Conservation (phyloP, 1,140 invertebrate species). For the Papilio polytes region DNA sequence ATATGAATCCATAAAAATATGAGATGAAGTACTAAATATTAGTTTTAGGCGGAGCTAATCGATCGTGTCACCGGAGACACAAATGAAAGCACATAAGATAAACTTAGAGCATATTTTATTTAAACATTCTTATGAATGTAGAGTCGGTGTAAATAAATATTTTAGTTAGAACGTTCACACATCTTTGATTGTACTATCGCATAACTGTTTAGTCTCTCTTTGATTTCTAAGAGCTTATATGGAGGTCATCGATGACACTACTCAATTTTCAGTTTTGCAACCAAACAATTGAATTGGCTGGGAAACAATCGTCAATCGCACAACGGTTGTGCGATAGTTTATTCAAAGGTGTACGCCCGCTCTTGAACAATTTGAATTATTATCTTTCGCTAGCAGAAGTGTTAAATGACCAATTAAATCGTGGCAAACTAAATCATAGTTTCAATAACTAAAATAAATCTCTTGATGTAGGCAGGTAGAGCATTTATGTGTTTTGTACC, state of each 20-base stretch:
- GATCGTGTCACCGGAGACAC: neutral
- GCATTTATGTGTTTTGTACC: neutral
- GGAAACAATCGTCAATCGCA: no score
- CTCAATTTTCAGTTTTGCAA: no score
- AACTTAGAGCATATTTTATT: neutral
- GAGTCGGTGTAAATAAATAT: neutral
- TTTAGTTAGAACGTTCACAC: neutral
- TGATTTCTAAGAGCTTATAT: no score
- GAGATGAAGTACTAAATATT: conserved; percentile 1
- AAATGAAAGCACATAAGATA: neutral
- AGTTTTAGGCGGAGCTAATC: neutral
- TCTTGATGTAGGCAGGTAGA: neutral
- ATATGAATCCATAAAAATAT: conserved; percentile 14
- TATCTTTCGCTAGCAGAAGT: neutral
- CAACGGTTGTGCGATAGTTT: no score
- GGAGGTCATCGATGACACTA: no score
- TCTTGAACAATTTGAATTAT: neutral
- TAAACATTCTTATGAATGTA: neutral
- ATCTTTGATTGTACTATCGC: no score
- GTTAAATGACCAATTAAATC: neutral
- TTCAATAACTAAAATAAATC: neutral
- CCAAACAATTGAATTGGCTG: no score
- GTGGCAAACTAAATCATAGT: neutral
- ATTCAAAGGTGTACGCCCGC: no score
- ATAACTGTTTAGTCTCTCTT: no score